Evolutionary conservation across 2,888 invertebrate species (phyloP), one percentile per base, ranked within the genome.

Genomic region (Tricholauxania praeusta): DNA sequence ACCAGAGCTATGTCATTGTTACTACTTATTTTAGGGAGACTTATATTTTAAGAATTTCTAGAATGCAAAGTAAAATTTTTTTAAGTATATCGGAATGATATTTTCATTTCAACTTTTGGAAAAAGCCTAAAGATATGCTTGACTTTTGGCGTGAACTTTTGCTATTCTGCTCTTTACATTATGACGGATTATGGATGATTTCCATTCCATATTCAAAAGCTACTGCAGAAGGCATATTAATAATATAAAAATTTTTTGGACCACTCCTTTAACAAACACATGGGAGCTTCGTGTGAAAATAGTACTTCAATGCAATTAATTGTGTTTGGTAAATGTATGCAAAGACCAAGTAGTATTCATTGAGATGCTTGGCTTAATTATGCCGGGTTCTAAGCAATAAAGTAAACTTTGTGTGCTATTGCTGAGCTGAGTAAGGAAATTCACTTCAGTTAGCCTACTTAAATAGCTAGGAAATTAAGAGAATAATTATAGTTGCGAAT

Each of bases 1-100:
- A 55, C 64, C 68, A 67, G 69, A 62, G 47, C 55, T 48, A 48
- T 48, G 53, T 60, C 55, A 57, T 48, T 72, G 64, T 62, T 55
- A 32, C 28, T 28, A 17, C 28, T 65, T 66, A 60, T 7, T n/a
- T 53, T 63, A 22, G 22, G n/a, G 17, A 4, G 22, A 55, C 1
- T 19, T n/a, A n/a, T 55, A n/a, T 19, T 15, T 12, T 22, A 19
- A 19, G 12, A 19, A 55, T 22, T 55, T 22, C 12, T 55, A 55
- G 7, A 55, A 55, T 14, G 22, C 17, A n/a, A 12, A 3, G 19
- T 0, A 55, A n/a, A 17, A 8, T 15, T 2, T 17, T 7, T 10
- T 7, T 39, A 39, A 7, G 39, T 10, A 39, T 39, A 39, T 39
- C 39, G 3, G 55, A 15, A 55, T 55, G 17, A 22, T 19, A 55